A percentile compares a stretch with the other conserved stretches of the same genome.
Evolutionary conservation across 2,888 invertebrate genomes (phyloP).

Genomic region (Syrphus vitripennis): DNA sequence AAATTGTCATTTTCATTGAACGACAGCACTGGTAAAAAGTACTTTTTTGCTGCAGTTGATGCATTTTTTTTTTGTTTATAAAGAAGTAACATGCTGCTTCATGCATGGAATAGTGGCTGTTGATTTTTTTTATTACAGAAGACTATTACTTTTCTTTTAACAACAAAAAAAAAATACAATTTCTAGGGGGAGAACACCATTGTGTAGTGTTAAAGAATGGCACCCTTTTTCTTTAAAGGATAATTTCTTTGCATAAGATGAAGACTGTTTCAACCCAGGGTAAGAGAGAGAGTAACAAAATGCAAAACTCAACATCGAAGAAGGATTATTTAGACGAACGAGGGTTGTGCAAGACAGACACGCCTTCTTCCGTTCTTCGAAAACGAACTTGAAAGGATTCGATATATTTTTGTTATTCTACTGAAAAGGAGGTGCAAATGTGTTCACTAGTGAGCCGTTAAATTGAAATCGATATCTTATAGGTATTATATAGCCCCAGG

Average conservation of each 20-base stretch:
- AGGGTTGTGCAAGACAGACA: slow-evolving; percentile 52
- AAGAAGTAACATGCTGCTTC: slow-evolving; percentile 54
- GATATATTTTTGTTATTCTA: background rate
- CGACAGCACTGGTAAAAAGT: background rate
- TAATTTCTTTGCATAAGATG: slow-evolving; percentile 34
- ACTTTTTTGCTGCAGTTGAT: slow-evolving; percentile 20
- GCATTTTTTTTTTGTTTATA: slow-evolving; percentile 53
- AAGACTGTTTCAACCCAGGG: slow-evolving; percentile 43
- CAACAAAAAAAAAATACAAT: background rate
- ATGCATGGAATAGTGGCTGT: slow-evolving; percentile 41
- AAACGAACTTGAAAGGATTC: slow-evolving; percentile 54
- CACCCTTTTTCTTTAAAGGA: slow-evolving; percentile 39
- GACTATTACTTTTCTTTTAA: slow-evolving; percentile 8
- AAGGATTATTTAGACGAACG: slow-evolving; percentile 21
- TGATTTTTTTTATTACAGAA: background rate
- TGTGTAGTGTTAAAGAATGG: slow-evolving; percentile 12
- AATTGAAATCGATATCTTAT: slow-evolving; percentile 64
- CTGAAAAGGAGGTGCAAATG: slow-evolving; percentile 56
- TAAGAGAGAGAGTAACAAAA: slow-evolving; percentile 9
- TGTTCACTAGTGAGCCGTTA: slow-evolving; percentile 64
- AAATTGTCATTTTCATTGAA: too few species aligned
- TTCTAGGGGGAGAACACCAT: slow-evolving; percentile 10
- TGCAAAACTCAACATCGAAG: slow-evolving; percentile 29
- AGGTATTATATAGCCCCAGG: slow-evolving; percentile 43
- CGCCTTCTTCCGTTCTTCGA: slow-evolving; percentile 62